phyloP scores from a whole-genome alignment of 2,113 vertebrate species.

The Lagenorhynchus albirostris region DNA sequence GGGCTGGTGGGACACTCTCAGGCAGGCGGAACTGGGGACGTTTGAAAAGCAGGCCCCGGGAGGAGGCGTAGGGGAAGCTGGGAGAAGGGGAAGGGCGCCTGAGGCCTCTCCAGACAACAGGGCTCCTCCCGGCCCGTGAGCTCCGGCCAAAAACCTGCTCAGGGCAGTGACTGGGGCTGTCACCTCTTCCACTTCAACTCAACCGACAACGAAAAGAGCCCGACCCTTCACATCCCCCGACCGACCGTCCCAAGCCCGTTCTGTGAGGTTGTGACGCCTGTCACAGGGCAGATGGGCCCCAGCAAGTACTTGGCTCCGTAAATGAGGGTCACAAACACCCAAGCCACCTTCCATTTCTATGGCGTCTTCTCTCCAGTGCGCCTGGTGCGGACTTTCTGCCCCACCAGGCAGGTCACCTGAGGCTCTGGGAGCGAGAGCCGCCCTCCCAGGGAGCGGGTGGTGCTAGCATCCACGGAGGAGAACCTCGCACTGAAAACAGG shows the following conservation, averaged over 20 bases:
- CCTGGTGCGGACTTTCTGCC: accelerated
- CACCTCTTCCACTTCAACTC: neutral
- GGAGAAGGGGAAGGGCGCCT: neutral
- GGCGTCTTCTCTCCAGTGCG: neutral
- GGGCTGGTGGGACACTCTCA: neutral
- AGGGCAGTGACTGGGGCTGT: neutral
- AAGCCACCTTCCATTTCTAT: neutral
- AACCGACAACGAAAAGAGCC: neutral
- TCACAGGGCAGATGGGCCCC: neutral
- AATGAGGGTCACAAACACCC: neutral
- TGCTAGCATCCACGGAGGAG: too few relatives aligned
- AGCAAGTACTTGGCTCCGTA: neutral
- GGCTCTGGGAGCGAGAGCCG: neutral
- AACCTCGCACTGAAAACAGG: too few relatives aligned
- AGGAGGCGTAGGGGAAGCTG: accelerated
- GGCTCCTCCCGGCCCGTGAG: neutral
- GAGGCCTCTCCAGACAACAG: neutral
- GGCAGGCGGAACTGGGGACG: neutral
- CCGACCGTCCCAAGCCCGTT: neutral
- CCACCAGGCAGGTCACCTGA: too few relatives aligned
- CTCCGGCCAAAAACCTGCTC: neutral
- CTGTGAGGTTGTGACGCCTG: accelerated
- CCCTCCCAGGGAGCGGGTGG: neutral
- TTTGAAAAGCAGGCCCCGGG: neutral
- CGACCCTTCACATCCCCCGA: neutral